phyloP scores from a whole-genome alignment of 2,888 invertebrate genomes.

The Amphimallon solstitiale region DNA sequence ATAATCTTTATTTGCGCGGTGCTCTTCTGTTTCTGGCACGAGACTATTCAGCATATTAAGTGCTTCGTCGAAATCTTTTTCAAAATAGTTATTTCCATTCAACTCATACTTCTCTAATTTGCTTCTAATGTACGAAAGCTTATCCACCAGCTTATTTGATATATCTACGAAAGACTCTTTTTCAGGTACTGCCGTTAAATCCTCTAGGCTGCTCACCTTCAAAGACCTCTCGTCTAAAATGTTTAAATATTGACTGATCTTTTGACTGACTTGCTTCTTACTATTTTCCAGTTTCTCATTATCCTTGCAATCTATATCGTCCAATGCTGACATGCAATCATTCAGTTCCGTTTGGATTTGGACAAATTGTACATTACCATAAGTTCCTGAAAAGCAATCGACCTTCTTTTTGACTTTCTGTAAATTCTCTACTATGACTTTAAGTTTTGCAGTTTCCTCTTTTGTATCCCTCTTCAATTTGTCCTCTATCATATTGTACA shows the following conservation, averaged over 20 bases:
- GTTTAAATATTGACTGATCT: slow-evolving; percentile 43
- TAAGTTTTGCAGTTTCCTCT: slow-evolving; percentile 33
- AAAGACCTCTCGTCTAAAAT: slow-evolving; percentile 46
- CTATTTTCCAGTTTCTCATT: slow-evolving; percentile 42
- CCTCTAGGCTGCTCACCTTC: slow-evolving; percentile 36
- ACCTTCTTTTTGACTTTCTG: slow-evolving; percentile 45
- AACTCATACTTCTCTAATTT: slow-evolving; percentile 41
- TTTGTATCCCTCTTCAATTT: slow-evolving; percentile 15
- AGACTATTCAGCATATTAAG: slow-evolving; percentile 15
- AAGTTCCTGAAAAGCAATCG: slow-evolving; percentile 44
- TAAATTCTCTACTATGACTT: slow-evolving; percentile 42
- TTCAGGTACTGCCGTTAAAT: slow-evolving; percentile 13
- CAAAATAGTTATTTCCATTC: slow-evolving; percentile 40
- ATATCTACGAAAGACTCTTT: slow-evolving; percentile 9
- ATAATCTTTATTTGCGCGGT: slow-evolving; percentile 10
- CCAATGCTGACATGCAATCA: slow-evolving; percentile 34
- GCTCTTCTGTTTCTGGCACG: slow-evolving; percentile 1
- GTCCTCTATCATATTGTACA: slow-evolving; percentile 36
- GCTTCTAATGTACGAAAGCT: slow-evolving; percentile 32
- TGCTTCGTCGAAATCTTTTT: slow-evolving; percentile 32
- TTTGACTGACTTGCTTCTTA: slow-evolving; percentile 42
- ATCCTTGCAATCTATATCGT: slow-evolving; percentile 32
- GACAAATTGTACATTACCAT: slow-evolving; percentile 41
- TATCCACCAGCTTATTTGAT: slow-evolving; percentile 39
- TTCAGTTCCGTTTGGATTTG: slow-evolving; percentile 43